phyloP scores from a whole-genome alignment of 2,888 invertebrate species.

The Heliconius aoede region DNA sequence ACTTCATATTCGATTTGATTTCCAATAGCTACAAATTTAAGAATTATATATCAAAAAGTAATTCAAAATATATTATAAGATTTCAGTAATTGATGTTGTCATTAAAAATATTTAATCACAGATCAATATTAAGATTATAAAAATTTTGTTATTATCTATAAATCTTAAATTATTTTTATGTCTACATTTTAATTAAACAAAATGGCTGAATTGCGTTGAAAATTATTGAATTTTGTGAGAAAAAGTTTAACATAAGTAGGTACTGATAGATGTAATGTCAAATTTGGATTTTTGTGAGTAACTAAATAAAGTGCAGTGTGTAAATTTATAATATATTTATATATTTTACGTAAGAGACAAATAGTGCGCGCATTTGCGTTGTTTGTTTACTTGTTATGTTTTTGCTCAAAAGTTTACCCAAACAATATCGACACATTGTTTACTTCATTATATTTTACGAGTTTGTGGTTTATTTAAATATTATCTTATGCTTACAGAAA shows the following conservation, averaged over 20 bases:
- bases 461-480: conserved; percentile 8
- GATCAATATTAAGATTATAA: neutral
- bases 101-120: neutral
- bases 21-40: too few species aligned
- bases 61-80: neutral
- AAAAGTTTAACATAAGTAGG: conserved; percentile 39
- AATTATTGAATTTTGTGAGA: conserved; percentile 44
- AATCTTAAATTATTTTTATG: conserved; percentile 16
- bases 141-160: conserved; percentile 23
- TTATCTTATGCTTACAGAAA: conserved; percentile 49
- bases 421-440: conserved; percentile 32
- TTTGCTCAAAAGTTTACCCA: conserved; percentile 40
- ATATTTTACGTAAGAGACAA: conserved; percentile 44
- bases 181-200: conserved; percentile 49
- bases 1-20: too few species aligned
- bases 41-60: neutral
- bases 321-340: conserved; percentile 24
- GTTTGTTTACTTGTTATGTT: conserved; percentile 70
- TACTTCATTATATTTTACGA: conserved; percentile 1
- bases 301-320: neutral
- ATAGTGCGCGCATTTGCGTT: conserved; percentile 73
- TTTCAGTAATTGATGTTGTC: neutral
- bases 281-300: neutral
- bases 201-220: conserved; percentile 49
- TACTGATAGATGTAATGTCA: conserved; percentile 14